Percentiles rank a stretch among this genome's conserved stretches.
phyloP scores from a whole-genome alignment of 2,113 vertebrate species.

The Cebidichthys violaceus region DNA sequence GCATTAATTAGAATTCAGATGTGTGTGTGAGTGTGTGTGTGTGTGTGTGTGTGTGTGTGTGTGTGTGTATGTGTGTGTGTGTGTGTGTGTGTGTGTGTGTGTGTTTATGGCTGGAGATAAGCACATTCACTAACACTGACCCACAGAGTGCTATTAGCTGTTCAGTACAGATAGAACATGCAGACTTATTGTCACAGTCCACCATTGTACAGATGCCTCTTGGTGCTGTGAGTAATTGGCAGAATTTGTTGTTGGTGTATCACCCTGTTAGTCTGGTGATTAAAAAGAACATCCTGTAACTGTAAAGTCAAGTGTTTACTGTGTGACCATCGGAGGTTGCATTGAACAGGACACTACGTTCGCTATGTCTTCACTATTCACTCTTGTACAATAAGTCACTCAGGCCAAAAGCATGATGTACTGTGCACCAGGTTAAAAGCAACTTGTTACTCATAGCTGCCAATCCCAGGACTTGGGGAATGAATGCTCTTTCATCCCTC shows the following conservation, averaged over 20 bases:
- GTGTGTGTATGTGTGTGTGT: neutral
- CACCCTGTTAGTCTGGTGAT: constrained; percentile 34
- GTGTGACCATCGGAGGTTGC: constrained; percentile 14
- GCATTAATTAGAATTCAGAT: neutral
- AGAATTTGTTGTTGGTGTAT: constrained; percentile 13
- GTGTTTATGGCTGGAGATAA: neutral
- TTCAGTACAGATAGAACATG: neutral
- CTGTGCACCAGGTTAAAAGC: neutral
- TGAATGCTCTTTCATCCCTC: constrained; percentile 6
- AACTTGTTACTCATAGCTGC: constrained; percentile 1
- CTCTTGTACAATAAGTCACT: neutral
- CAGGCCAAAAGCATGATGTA: neutral
- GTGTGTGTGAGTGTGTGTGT: neutral
- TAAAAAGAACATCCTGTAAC: constrained; percentile 58
- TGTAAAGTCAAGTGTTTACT: constrained; percentile 38
- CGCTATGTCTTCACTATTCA: constrained; percentile 3
- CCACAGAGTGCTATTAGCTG: neutral
- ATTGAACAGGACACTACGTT: neutral
- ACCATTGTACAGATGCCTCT: neutral
- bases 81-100: neutral
- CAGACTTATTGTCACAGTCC: constrained; percentile 8
- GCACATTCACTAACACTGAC: neutral
- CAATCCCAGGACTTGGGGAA: constrained; percentile 16
- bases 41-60: neutral
- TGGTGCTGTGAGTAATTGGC: constrained; percentile 30